Evolutionary conservation across 2,797 vertebrate species (phyloP), one percentile per base, ranked within the genome.

Genomic region (Heteromormyrus szaboi): DNA sequence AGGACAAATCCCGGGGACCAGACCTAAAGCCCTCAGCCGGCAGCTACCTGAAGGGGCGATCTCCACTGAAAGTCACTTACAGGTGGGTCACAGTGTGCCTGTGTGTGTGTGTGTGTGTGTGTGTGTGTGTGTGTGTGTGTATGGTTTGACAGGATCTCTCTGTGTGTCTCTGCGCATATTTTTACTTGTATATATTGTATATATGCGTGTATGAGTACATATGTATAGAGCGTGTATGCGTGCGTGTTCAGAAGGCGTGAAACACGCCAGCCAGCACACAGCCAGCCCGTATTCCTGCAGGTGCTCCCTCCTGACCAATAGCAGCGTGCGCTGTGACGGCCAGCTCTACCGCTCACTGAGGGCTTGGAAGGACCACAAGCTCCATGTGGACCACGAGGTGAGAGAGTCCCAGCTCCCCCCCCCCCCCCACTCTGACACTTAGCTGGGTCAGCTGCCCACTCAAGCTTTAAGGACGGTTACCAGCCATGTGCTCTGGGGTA

Each of bases 241-340:
- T 65, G 62, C 25, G 29, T 68, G 62, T 29, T 68, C 62, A 68
- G 62, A 33, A 33, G 62, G 3, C 3, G 3, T 12, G 62, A 68
- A 12, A 68, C 9, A 29, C 25, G 11, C 1, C 9, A 68, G 62
- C 25, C 62, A 68, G 62, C 25, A 68, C 25, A 68, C 62, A 68
- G 62, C 62, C 62, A 68, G 62, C 62, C 62, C 11, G 4, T 85
- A 2, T 79, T 89, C 25, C 85, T 91, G 22, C 93, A 99, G 98
- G 92, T 99, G 98, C 93, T 98, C 97, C 50, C 99, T 99, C 92
- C 95, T 99, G 19, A 97, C 97, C 94, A 99, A 99, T 0, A 96
- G 98, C 91, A 98, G 97, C 0, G 97, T 99, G 11, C 97, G 96
- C 89, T 99, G 98, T 88, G 97, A 99, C 90, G 95, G 96, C 54